These are phyloP conservation scores for Acrossocheilus wenchowensis DNA, from an alignment of 2,797 vertebrate genomes.

Conservation along the genomic window DNA sequence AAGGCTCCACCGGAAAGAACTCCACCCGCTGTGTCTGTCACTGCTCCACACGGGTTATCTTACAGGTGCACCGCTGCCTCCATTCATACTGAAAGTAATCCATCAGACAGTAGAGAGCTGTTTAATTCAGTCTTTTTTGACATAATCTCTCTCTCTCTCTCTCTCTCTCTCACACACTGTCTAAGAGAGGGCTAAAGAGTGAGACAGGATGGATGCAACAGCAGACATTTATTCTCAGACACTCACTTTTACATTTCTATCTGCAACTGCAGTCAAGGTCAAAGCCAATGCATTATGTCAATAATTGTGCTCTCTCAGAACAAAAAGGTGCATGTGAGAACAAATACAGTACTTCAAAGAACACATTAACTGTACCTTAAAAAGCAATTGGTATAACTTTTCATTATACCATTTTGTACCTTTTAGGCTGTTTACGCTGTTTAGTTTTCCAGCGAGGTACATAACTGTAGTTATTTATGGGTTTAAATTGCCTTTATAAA, in stretches of 20 bases:
- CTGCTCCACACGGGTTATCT: conserved; percentile 24
- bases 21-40: background rate
- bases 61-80: conserved; percentile 38
- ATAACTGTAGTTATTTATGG: background rate
- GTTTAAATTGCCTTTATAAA: background rate
- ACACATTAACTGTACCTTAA: background rate
- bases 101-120: conserved; percentile 47
- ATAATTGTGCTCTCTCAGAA: background rate
- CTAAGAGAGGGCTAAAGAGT: background rate
- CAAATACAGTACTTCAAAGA: background rate
- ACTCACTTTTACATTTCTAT: background rate
- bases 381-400: background rate
- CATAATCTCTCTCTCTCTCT: conserved; percentile 8
- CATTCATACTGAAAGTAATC: conserved; percentile 40
- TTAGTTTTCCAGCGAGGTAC: background rate
- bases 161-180: background rate
- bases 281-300: conserved; percentile 2
- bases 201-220: conserved; percentile 57
- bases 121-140: conserved; percentile 39
- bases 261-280: conserved; percentile 15
- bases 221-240: conserved; percentile 65
- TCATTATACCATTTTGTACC: background rate
- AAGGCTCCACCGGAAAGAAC: background rate
- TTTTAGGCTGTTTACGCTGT: background rate
- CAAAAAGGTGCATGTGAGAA: background rate